Conservation (phyloP, 2,888 invertebrate genomes). For the Taenaris catops region DNA sequence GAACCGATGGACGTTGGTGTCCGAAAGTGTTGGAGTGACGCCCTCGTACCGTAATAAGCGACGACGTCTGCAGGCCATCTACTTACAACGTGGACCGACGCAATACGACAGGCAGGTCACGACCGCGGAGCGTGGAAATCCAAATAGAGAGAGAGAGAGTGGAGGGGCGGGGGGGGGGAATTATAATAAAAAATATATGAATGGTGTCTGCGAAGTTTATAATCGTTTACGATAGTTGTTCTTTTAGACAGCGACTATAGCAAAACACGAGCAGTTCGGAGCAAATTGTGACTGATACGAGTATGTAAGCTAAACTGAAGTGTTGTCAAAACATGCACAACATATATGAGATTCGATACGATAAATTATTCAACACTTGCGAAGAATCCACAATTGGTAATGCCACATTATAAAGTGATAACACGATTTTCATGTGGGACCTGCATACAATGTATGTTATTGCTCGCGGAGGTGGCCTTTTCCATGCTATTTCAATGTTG, state of each 20-base stretch:
- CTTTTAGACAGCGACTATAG: slow-evolving; percentile 5
- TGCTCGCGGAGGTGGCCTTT: not conserved
- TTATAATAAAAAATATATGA: no score
- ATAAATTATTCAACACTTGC: slow-evolving; percentile 60
- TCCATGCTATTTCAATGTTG: no score
- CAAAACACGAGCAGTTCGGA: slow-evolving; percentile 13
- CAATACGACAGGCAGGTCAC: no score
- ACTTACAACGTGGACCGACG: no score
- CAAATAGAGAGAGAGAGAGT: no score
- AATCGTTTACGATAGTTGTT: slow-evolving; percentile 3
- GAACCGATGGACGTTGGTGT: no score
- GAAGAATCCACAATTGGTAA: slow-evolving; percentile 36
- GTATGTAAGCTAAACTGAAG: slow-evolving; percentile 53
- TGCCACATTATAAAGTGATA: slow-evolving; percentile 14
- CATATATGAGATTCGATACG: slow-evolving; percentile 48
- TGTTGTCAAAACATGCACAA: slow-evolving; percentile 41
- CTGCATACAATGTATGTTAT: slow-evolving; percentile 1
- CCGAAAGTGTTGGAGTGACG: no score
- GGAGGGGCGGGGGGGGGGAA: no score
- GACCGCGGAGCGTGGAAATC: no score
- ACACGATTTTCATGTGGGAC: slow-evolving; percentile 4
- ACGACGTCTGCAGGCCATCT: no score
- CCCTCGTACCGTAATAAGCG: no score
- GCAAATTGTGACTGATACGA: slow-evolving; percentile 50
- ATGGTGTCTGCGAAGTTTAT: no score